A percentile compares a stretch with the other conserved stretches of the same genome.
Conservation (phyloP, 30 jellyfish, hydroid and myxozoan genomes). For the Hydra vulgaris region DNA sequence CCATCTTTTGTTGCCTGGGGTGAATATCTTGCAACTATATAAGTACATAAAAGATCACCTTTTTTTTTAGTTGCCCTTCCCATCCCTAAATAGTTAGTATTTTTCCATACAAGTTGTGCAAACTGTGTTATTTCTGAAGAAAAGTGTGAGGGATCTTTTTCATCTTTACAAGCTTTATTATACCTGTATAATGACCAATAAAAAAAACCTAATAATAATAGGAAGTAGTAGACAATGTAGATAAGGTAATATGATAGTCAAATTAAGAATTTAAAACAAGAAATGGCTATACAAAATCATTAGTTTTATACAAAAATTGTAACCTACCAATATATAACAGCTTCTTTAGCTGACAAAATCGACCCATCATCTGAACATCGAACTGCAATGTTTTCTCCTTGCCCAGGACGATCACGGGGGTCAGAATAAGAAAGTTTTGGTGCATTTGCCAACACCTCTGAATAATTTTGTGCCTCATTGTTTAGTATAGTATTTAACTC, state of each 20-base stretch:
- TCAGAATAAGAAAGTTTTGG: slow-evolving; percentile 52
- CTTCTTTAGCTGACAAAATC: slow-evolving; percentile 74
- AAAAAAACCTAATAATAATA: neutral
- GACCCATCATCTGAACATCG: slow-evolving; percentile 90
- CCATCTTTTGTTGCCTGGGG: slow-evolving; percentile 80
- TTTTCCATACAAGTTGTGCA: slow-evolving; percentile 95
- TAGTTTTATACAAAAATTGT: too few species aligned
- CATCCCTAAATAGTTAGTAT: slow-evolving; percentile 72
- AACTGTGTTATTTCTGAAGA: slow-evolving; percentile 71
- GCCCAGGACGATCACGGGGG: slow-evolving; percentile 93
- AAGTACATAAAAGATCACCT: slow-evolving; percentile 74
- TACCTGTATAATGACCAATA: slow-evolving; percentile 41
- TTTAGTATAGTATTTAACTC: slow-evolving; percentile 53
- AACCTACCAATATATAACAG: slow-evolving; percentile 79
- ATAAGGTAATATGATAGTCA: too few species aligned
- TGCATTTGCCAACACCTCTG: slow-evolving; percentile 53
- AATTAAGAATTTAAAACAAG: neutral
- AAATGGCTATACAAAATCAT: neutral
- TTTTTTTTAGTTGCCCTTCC: slow-evolving; percentile 73
- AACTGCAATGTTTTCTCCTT: slow-evolving; percentile 93
- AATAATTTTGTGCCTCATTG: slow-evolving; percentile 86
- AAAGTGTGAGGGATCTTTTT: slow-evolving; percentile 38
- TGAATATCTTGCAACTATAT: slow-evolving; percentile 85
- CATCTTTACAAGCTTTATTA: slow-evolving; percentile 73
- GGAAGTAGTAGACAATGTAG: neutral